Evolutionary conservation across 2,113 vertebrate genomes (phyloP).

Genomic region (Sapayoa aenigma): DNA sequence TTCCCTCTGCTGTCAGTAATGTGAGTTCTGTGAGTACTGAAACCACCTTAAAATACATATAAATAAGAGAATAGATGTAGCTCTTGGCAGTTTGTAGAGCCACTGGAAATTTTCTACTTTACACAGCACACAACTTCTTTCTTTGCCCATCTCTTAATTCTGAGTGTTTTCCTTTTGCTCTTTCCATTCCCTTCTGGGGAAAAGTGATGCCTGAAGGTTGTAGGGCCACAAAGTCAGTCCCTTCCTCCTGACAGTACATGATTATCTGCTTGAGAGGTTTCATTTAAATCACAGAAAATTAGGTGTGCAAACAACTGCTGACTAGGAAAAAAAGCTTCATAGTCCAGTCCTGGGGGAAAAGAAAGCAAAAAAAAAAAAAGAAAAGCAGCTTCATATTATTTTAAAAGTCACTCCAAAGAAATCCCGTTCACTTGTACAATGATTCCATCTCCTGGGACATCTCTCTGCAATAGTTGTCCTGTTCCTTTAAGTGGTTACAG

Average conservation of each 20-base stretch:
- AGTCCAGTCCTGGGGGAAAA: not conserved
- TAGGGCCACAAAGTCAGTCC: not conserved
- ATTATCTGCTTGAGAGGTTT: not conserved
- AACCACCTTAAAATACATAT: not conserved
- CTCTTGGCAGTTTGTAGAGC: not conserved
- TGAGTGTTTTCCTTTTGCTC: not conserved
- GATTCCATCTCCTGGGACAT: slow-evolving; percentile 22
- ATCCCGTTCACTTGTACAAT: not conserved
- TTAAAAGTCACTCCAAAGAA: not conserved
- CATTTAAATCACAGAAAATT: not conserved
- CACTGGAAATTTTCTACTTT: not conserved
- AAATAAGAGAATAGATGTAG: not conserved
- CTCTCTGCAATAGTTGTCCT: slow-evolving; percentile 13
- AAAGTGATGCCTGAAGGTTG: not conserved
- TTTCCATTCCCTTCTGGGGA: not conserved
- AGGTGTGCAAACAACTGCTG: not conserved
- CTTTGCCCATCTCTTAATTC: not conserved
- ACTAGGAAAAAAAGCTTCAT: not conserved
- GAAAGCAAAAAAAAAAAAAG: too few relatives aligned
- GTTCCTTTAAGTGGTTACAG: slow-evolving; percentile 26
- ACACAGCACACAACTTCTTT: not conserved
- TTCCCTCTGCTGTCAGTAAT: not conserved
- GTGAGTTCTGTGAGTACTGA: not conserved
- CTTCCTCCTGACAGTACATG: not conserved
- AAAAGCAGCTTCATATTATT: not conserved